Evolutionary conservation across 2,797 vertebrate genomes (phyloP).

Genomic region (Ara ararauna): DNA sequence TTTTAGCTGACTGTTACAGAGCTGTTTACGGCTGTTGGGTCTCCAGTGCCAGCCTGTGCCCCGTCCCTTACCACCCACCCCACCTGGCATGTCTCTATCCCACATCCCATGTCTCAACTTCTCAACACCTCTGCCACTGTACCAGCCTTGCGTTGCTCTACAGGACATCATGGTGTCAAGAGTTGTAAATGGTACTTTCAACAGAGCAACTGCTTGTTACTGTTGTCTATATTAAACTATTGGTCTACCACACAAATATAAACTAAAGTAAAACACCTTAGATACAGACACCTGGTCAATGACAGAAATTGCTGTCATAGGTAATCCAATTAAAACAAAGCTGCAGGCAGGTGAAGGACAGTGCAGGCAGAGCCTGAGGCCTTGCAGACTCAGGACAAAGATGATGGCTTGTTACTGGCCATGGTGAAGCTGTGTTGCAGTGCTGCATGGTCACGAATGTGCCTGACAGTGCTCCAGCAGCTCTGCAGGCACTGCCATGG

Average conservation of each 20-base stretch:
- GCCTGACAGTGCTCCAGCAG: not conserved
- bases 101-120: not conserved
- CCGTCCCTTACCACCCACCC: not conserved
- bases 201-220: not conserved
- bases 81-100: fast-evolving
- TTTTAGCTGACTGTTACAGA: not conserved
- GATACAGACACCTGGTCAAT: not conserved
- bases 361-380: not conserved
- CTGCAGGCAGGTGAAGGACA: not conserved
- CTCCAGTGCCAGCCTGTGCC: not conserved
- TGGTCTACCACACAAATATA: not conserved
- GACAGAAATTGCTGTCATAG: not conserved
- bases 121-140: fast-evolving
- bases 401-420: not conserved
- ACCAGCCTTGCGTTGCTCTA: not conserved
- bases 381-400: not conserved
- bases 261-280: not conserved
- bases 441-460: not conserved
- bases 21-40: not conserved
- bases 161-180: not conserved
- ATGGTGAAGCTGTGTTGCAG: fast-evolving
- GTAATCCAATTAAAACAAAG: not conserved
- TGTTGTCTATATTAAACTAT: not conserved
- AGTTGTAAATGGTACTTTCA: not conserved
- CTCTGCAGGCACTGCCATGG: fast-evolving